These are phyloP conservation scores for Gastrophysa polygoni DNA, from an alignment of 2,888 invertebrate species.

Conservation along the genomic window DNA sequence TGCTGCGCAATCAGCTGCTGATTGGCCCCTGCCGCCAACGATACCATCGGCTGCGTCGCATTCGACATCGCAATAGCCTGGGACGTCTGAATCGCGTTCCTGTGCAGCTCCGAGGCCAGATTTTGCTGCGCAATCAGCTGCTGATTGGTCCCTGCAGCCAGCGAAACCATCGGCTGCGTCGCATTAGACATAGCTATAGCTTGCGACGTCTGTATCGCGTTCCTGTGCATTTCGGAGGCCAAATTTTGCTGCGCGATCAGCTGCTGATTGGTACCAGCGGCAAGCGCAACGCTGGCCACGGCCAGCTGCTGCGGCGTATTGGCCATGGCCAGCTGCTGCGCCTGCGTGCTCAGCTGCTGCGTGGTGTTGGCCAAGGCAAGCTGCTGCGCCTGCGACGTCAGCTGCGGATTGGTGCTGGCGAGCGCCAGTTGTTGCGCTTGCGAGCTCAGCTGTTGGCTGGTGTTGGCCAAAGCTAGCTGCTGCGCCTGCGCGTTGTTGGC, in stretches of 20 bases:
- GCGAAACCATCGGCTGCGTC: conserved; percentile 64
- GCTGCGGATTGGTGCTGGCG: conserved; percentile 47
- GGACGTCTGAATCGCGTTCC: conserved; percentile 58
- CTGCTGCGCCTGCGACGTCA: conserved; percentile 52
- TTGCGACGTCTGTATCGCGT: conserved; percentile 59
- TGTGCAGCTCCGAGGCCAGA: conserved; percentile 51
- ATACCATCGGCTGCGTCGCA: conserved; percentile 66
- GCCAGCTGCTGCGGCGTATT: conserved; percentile 51
- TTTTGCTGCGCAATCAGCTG: conserved; percentile 51
- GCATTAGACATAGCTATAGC: conserved; percentile 66
- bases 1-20: conserved; percentile 50
- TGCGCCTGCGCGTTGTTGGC: conserved; percentile 46
- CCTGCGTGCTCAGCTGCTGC: conserved; percentile 51
- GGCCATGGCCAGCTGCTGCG: conserved; percentile 51
- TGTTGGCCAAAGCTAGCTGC: conserved; percentile 42
- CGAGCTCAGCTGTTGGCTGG: conserved; percentile 49
- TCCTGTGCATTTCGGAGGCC: conserved; percentile 52
- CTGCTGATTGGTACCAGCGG: conserved; percentile 39
- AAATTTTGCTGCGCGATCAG: conserved; percentile 51
- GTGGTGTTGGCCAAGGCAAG: conserved; percentile 46
- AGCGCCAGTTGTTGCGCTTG: conserved; percentile 55
- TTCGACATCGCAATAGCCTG: conserved; percentile 66
- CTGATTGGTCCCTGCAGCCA: conserved; percentile 31
- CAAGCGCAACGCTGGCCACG: conserved; percentile 41
- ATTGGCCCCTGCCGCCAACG: conserved; percentile 23